Evolutionary conservation across 2,888 invertebrate species (phyloP), one percentile per base, ranked within the genome.

Genomic region (Caenorhabditis sp.): DNA sequence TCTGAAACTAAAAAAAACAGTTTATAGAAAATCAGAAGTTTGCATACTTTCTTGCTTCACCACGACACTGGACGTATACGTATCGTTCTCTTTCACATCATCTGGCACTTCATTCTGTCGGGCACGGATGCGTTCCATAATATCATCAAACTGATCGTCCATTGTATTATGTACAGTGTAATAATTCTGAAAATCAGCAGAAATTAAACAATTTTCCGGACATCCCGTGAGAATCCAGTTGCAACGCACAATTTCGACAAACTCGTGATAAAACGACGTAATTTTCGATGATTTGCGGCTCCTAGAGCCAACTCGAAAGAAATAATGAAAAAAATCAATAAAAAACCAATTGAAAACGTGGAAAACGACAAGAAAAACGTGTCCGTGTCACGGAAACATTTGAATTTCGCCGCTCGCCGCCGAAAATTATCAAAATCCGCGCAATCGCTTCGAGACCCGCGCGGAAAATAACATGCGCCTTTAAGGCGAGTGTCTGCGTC

Each of bases 61-160:
- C 9, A 8, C n/a, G 28, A 44, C 32, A 22, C 24, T 18, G 61
- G 0, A 15, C 37, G 28, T 11, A 18, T n/a, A n/a, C n/a, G n/a
- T n/a, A 20, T 26, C 62, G 28, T 85, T 83, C 37, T 86, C 84
- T 32, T 86, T 82, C 11, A 55, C 51, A 18, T 80, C 83, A n/a
- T 82, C 81, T 35, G 64, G 37, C 71, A 86, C 35, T 56, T 83
- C 71, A 9, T 28, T 40, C 28, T 83, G 83, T 3, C 86, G 47
- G 37, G 55, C 76, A 1, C 83, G 82, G 26, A 83, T 84, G 26
- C 87, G 77, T 26, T 83, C 83, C 84, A 87, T 85, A 11, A 85
- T 68, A 24, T 64, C 55, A 53, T 80, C 80, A 18, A 80, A 62
- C 28, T 74, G 72, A 50, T 60, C 32, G 6, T 72, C 80, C 80